phyloP scores from a whole-genome alignment of 2,113 vertebrate species.

The Mus pahari region DNA sequence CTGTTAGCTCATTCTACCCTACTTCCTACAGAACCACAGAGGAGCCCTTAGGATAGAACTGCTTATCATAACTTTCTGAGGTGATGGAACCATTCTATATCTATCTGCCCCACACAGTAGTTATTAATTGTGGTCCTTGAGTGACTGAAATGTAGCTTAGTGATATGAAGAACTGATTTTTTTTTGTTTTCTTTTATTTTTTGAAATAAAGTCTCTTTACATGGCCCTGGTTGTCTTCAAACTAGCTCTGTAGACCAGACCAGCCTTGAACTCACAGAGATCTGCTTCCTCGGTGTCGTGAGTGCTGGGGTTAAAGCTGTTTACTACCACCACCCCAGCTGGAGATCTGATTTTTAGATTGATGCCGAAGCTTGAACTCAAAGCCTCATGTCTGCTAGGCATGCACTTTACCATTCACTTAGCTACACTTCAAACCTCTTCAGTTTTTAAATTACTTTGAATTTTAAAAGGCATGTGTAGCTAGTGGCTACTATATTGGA shows the following conservation, averaged over 20 bases:
- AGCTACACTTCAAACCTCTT: background rate
- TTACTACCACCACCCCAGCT: background rate
- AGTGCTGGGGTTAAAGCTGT: background rate
- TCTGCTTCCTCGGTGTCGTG: background rate
- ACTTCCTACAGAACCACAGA: constrained; percentile 26
- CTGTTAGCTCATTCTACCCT: background rate
- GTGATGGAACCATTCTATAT: background rate
- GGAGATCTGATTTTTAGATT: background rate
- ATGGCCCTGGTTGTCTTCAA: background rate
- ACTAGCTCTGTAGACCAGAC: background rate
- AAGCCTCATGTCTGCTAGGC: background rate
- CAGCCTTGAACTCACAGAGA: background rate
- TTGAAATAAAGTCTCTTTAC: background rate
- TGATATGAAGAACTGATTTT: constrained; percentile 39
- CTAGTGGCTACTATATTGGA: constrained; percentile 28
- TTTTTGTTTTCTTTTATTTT: background rate
- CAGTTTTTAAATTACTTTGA: constrained; percentile 32
- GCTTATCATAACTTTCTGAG: background rate
- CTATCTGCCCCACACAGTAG: background rate
- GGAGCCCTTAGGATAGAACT: constrained; percentile 5
- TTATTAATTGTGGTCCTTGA: background rate
- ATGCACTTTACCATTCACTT: background rate
- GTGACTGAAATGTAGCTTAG: constrained; percentile 40
- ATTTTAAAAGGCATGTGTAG: constrained; percentile 7
- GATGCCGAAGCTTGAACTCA: background rate